phyloP scores from a whole-genome alignment of 2,888 invertebrate species.

The Litoditis marina region DNA sequence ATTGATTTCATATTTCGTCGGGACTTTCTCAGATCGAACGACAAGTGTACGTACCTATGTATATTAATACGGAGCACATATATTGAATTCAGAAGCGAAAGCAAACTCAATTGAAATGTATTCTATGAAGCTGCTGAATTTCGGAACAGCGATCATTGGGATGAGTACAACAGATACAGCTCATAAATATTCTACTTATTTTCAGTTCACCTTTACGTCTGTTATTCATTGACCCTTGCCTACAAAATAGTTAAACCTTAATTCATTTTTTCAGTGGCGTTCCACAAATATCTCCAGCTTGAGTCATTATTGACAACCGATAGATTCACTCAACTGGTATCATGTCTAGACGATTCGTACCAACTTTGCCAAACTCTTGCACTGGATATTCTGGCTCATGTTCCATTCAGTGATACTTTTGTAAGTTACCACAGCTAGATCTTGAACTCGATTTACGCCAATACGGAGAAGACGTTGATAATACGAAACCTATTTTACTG shows the following conservation, averaged over 20 bases:
- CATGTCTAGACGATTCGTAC: conserved; percentile 38
- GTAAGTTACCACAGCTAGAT: too few species aligned
- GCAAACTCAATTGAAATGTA: too few species aligned
- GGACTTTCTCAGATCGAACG: conserved; percentile 17
- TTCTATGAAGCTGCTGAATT: too few species aligned
- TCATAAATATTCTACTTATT: neutral
- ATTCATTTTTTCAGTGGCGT: conserved; percentile 11
- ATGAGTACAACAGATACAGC: too few species aligned
- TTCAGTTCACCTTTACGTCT: too few species aligned
- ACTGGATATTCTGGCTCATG: conserved; percentile 13
- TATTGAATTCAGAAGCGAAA: neutral
- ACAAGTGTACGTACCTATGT: conserved; percentile 16
- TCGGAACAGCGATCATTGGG: too few species aligned
- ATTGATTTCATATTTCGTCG: conserved; percentile 30
- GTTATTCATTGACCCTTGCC: too few species aligned
- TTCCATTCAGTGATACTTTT: too few species aligned
- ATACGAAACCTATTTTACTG: too few species aligned
- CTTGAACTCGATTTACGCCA: too few species aligned
- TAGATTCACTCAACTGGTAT: conserved; percentile 17
- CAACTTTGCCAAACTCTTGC: conserved; percentile 30
- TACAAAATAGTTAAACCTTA: too few species aligned
- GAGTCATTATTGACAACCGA: conserved; percentile 21
- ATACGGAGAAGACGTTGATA: too few species aligned
- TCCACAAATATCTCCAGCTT: conserved; percentile 16
- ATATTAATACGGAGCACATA: neutral